Evolutionary conservation across 2,888 invertebrate species (phyloP), one percentile per base, ranked within the genome.

Genomic region (Ennomos erosarius): DNA sequence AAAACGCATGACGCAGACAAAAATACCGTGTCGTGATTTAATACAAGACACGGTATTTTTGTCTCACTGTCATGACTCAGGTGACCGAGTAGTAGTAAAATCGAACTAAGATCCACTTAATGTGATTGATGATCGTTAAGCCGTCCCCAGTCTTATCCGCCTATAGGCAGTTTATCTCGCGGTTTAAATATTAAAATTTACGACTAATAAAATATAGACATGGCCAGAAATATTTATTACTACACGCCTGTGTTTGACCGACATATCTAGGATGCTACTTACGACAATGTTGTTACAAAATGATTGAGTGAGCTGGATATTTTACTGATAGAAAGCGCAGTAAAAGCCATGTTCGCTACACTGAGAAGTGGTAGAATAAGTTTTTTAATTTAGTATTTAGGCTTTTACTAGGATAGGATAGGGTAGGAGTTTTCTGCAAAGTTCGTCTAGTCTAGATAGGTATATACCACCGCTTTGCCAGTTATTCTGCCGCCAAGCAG

Each of bases 81-180:
- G 55, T 51, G 43, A 39, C 42, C 51, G 50, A 55, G 46, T 43
- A 50, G 54, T 42, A 36, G 46, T 42, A 38, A 59, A 59, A 55
- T 55, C 51, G 51, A 55, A 55, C 50, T 51, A 44, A 59, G 46
- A 50, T 58, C 48, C 44, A 38, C 58, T 47, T 55, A 44, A 42
- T 10, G n/a, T 55, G 55, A 51, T 55, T 55, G 38, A 55, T 55
- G 43, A 10, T 38, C 39, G 45, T 54, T 37, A 44, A 52, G 43
- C 46, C 35, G 49, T 40, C 26, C 37, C 36, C 35, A 35, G 10
- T 26, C 40, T n/a, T n/a, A n/a, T n/a, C n/a, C n/a, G n/a, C n/a
- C n/a, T n/a, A n/a, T n/a, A n/a, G n/a, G n/a, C n/a, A 53, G 33
- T 54, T 42, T 54, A 49, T 16, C 12, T 12, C 16, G 42, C 36